phyloP scores from a whole-genome alignment of 2,113 vertebrate species.

The Echinops telfairi region DNA sequence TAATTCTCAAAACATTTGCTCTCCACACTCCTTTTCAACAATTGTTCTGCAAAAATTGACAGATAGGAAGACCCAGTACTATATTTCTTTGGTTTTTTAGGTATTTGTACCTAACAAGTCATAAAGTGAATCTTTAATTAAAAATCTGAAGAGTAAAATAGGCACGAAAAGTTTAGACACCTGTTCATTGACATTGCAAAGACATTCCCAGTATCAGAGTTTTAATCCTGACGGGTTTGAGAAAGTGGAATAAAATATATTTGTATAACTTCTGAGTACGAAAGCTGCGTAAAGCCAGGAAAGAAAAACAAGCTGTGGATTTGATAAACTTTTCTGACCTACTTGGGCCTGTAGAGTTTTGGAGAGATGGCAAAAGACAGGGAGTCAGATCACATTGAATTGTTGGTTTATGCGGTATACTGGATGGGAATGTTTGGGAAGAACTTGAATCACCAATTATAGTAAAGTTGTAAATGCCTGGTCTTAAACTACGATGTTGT shows the following conservation, averaged over 20 bases:
- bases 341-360: background rate
- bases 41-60: background rate
- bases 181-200: background rate
- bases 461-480: background rate
- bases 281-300: slow-evolving; percentile 14
- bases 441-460: slow-evolving; percentile 58
- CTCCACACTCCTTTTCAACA: background rate
- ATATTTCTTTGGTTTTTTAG: background rate
- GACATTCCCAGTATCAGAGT: background rate
- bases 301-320: slow-evolving; percentile 1
- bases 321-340: background rate
- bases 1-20: too few relatives aligned
- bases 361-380: background rate
- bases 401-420: background rate
- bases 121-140: background rate
- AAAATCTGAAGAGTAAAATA: background rate
- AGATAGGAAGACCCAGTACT: background rate
- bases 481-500: background rate
- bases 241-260: slow-evolving; percentile 28
- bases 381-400: slow-evolving; percentile 13
- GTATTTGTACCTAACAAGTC: background rate
- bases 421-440: slow-evolving; percentile 22
- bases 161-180: background rate
- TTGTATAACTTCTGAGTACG: slow-evolving; percentile 46
- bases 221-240: background rate